Percentiles rank a stretch among this genome's conserved stretches.
phyloP scores from a whole-genome alignment of 2,113 vertebrate species.

The Semicossyphus pulcher region DNA sequence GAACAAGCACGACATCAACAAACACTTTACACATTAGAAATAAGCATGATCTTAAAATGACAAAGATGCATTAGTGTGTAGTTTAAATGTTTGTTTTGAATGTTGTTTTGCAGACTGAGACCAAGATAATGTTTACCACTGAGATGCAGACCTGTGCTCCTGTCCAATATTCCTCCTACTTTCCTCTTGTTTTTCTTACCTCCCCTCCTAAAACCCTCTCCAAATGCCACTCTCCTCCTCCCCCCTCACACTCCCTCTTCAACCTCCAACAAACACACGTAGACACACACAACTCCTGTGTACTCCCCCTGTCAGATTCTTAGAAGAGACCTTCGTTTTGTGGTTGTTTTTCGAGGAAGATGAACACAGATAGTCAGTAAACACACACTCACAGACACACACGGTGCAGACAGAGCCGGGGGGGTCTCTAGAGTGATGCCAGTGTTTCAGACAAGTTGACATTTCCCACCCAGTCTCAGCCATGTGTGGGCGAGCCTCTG shows the following conservation, averaged over 20 bases:
- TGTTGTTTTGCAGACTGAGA: not conserved
- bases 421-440: conserved; percentile 62
- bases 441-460: conserved; percentile 75
- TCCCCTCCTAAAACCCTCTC: conserved; percentile 25
- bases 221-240: conserved; percentile 25
- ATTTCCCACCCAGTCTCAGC: conserved; percentile 64
- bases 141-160: conserved; percentile 2
- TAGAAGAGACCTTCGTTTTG: conserved; percentile 31
- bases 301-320: conserved; percentile 35
- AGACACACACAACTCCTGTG: not conserved
- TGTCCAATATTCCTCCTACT: not conserved
- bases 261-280: conserved; percentile 1
- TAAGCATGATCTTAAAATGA: not conserved
- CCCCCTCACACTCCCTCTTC: conserved; percentile 17
- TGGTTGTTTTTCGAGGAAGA: conserved; percentile 38
- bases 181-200: conserved; percentile 49
- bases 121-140: not conserved
- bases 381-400: conserved; percentile 22
- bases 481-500: conserved; percentile 26
- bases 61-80: not conserved
- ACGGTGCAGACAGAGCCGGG: conserved; percentile 47
- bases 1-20: too few species aligned
- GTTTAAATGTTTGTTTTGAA: too few species aligned
- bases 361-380: conserved; percentile 18
- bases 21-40: too few species aligned